Base-by-base conservation (phyloP, 1,140 invertebrate genomes). In the Oreohelix idahoensis region DNA sequence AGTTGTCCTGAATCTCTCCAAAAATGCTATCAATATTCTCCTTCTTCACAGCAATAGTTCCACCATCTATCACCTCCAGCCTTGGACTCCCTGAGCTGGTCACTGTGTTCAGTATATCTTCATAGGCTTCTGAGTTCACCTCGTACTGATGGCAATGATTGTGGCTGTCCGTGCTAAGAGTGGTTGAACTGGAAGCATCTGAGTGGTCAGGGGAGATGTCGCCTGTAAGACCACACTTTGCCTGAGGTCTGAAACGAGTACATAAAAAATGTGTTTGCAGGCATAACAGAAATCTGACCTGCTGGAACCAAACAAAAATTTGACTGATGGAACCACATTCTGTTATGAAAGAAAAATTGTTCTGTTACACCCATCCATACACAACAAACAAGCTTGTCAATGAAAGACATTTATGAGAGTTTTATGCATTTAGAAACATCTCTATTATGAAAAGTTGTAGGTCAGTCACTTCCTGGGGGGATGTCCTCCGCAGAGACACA, bases 61-160 rank as follows among this genome's bases (percentile, higher is more conserved):
- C 69, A 26, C 26, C 26, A 23, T 35, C 77, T 51, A 53, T 82
- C 73, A 63, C 70, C 36, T 63, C 80, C 63, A 66, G 63, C 79
- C 38, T 87, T 83, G 49, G 53, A 66, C 36, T 84, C 79, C 69
- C 88, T 20, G 90, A 89, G 73, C 88, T 88, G 38, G 85, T 84
- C 26, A 89, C 87, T 11, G 84, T 74, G 36, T 83, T 83, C 10
- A 83, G 58, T 17, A 79, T 38, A 26, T 88, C 88, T 36, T 85
- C 35, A 29, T 79, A 86, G 66, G 88, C 88, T n/a, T 88, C 88
- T 2, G 63, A 66, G n/a, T 87, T 70, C 10, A 84, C 86, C 26
- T 36, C 29, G 75, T 88, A 86, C 26, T 82, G 49, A 4, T 78
- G 79, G 15, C 5, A 23, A 38, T 35, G 79, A 29, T 17, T 38